Evolutionary conservation across 2,113 vertebrate species (phyloP), one percentile per base, ranked within the genome.

Genomic region (Alectura lathami): DNA sequence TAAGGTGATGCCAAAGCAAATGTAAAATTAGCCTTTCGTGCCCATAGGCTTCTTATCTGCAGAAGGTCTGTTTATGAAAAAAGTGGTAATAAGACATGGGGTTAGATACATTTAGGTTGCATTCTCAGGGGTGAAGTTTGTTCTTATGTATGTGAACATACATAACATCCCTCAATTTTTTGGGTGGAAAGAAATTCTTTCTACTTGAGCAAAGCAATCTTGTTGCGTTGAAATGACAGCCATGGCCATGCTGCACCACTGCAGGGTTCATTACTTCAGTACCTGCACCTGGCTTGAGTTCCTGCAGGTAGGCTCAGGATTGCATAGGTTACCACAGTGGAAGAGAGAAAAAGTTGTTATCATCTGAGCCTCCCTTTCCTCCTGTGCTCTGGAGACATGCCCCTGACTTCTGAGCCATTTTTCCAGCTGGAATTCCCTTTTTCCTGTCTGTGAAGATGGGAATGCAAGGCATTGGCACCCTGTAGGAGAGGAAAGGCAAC

Each of bases 141-240:
- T 50, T 85, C 8, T 48, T 16, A 1, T 3, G 1, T 10, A 0
- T 27, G 9, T 38, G 8, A 11, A 18, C 29, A 2, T 6, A 3
- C 23, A n/a, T 7, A 48, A 3, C 13, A 53, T n/a, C n/a, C 8
- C 0, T 56, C 20, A 1, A 53, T 68, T 63, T n/a, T 9, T 23
- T 91, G 36, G 13, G 16, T 20, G n/a, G 42, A 21, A 20, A 40
- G 32, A 27, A 93, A 14, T 20, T 53, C 38, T 38, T 29, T 9
- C 13, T 34, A 2, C 26, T 56, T 9, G 7, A 40, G 42, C 47
- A 62, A 59, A 7, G 13, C 30, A 34, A 1, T 11, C 22, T 18
- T 76, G 23, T 24, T 43, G 5, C 2, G 1, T 21, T 57, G 60
- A 16, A 48, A 10, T 48, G 30, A 6, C 23, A 38, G 15, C 63